These are phyloP conservation scores for Aspidiotus destructor DNA, from an alignment of 2,888 invertebrate species.

Conservation along the genomic window DNA sequence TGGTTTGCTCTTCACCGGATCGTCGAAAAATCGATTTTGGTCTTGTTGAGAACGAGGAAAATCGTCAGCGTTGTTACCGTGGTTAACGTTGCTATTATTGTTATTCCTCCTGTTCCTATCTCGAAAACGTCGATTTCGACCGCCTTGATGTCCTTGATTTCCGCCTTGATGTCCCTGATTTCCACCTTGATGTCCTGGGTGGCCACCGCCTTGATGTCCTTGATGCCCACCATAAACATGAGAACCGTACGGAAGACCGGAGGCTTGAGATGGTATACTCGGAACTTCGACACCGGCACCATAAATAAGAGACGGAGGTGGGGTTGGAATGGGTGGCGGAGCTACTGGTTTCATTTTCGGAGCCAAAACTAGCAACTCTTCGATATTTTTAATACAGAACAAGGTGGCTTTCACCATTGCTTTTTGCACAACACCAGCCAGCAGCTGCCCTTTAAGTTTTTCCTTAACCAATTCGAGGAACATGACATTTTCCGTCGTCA, in stretches of 20 bases:
- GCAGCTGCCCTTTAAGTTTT: conserved; percentile 67
- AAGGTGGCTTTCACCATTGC: conserved; percentile 61
- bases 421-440: conserved; percentile 56
- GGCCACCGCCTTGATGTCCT: not conserved
- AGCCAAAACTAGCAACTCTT: conserved; percentile 61
- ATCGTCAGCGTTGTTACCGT: too few species aligned
- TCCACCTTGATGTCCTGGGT: not conserved
- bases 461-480: conserved; percentile 77
- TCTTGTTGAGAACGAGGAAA: too few species aligned
- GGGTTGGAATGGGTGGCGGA: conserved; percentile 11
- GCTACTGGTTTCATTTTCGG: conserved; percentile 38
- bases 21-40: too few species aligned
- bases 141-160: not conserved
- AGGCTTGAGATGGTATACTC: conserved; percentile 33
- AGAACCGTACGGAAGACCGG: not conserved
- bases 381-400: conserved; percentile 64
- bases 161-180: not conserved
- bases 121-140: too few species aligned
- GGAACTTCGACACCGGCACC: conserved; percentile 12
- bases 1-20: not conserved
- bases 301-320: conserved; percentile 13
- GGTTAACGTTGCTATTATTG: too few species aligned
- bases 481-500: conserved; percentile 61
- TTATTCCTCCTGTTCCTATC: too few species aligned
- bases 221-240: conserved; percentile 6